phyloP scores from a whole-genome alignment of 2,113 vertebrate species.

The Poecilia latipinna region DNA sequence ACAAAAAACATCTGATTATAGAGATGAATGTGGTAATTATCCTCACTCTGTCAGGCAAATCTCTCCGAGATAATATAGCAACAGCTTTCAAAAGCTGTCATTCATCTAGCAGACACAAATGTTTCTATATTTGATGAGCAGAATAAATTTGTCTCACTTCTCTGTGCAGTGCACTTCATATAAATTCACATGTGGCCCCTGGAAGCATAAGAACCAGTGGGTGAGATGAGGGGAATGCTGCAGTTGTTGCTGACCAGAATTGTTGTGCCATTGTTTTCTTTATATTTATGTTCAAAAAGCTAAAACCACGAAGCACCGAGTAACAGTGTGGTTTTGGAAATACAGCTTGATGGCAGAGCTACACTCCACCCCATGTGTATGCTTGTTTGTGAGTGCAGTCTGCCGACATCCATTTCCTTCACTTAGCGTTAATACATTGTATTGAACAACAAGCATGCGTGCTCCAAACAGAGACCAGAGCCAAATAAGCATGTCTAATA shows the following conservation, averaged over 20 bases:
- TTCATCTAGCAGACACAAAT: background rate
- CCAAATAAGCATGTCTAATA: conserved; percentile 69
- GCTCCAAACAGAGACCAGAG: conserved; percentile 66
- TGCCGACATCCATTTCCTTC: conserved; percentile 78
- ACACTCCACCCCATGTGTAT: conserved; percentile 41
- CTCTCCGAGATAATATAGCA: background rate
- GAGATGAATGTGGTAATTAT: conserved; percentile 2
- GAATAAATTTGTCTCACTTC: background rate
- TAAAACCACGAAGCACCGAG: conserved; percentile 5
- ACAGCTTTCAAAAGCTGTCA: conserved; percentile 3
- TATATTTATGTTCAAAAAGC: conserved; percentile 21
- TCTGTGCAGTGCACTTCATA: background rate
- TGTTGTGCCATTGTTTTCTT: conserved; percentile 1
- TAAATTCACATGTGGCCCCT: background rate
- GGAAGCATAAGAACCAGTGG: background rate
- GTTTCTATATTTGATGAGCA: conserved; percentile 6
- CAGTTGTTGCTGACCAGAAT: background rate
- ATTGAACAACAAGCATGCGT: conserved; percentile 74
- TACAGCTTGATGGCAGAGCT: conserved; percentile 37
- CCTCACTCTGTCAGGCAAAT: background rate
- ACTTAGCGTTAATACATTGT: conserved; percentile 75
- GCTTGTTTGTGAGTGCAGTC: conserved; percentile 53
- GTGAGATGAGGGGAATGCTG: background rate
- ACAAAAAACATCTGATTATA: conserved; percentile 2
- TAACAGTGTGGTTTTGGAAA: conserved; percentile 34